phyloP scores from a whole-genome alignment of 2,888 invertebrate species.

The Euzophera pinguis region DNA sequence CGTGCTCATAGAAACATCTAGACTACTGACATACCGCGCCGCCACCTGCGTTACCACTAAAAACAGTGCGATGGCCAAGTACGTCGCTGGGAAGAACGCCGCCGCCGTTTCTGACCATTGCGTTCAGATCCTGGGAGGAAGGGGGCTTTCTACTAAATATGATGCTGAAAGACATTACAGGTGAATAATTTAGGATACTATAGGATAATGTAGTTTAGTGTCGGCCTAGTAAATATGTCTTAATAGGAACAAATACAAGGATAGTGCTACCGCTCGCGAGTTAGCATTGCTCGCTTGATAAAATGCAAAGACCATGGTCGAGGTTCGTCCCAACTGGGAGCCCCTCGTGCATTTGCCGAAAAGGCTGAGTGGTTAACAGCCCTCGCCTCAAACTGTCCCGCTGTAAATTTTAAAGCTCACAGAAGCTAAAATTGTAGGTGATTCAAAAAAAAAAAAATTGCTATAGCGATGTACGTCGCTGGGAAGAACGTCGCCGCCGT shows the following conservation, averaged over 20 bases:
- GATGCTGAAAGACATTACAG: slow-evolving; percentile 86
- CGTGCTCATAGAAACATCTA: slow-evolving; percentile 82
- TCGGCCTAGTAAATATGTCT: too few relatives aligned
- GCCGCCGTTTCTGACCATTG: slow-evolving; percentile 84
- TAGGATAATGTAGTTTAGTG: too few relatives aligned
- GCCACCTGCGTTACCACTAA: slow-evolving; percentile 81
- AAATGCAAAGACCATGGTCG: too few relatives aligned
- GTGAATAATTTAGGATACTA: slow-evolving; percentile 33
- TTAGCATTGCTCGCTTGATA: too few relatives aligned
- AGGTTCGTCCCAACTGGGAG: too few relatives aligned
- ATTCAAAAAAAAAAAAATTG: slow-evolving; percentile 85
- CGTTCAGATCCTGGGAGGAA: slow-evolving; percentile 87
- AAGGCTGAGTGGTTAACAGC: too few relatives aligned
- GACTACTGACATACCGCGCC: slow-evolving; percentile 85
- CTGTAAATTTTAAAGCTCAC: too few relatives aligned
- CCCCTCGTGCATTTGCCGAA: too few relatives aligned
- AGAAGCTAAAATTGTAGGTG: too few relatives aligned
- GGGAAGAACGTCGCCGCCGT: slow-evolving; percentile 84
- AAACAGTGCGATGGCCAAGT: slow-evolving; percentile 88
- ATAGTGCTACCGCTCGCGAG: too few relatives aligned
- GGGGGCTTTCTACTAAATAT: slow-evolving; percentile 84
- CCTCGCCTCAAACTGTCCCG: too few relatives aligned
- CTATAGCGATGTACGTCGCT: slow-evolving; percentile 88
- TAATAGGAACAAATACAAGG: too few relatives aligned
- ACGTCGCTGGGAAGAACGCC: slow-evolving; percentile 85